Evolutionary conservation across 2,113 vertebrate genomes (phyloP).

Genomic region (Sorex araneus): DNA sequence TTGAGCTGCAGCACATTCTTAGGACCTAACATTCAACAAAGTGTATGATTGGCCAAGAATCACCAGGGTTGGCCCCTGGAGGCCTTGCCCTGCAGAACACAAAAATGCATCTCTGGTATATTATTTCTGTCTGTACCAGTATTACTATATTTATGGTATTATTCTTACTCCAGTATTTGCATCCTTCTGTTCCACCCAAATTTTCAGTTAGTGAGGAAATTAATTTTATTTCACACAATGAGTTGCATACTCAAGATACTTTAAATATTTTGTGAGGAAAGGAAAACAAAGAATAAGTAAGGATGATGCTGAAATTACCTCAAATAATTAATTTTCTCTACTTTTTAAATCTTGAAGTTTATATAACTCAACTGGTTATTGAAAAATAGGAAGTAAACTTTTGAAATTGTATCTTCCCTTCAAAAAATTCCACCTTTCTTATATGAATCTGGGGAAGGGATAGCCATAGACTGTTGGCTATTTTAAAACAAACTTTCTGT

Average conservation of each 20-base stretch:
- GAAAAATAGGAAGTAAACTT: conserved; percentile 49
- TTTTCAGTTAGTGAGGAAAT: conserved; percentile 17
- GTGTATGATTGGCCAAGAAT: no score
- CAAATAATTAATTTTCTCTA: conserved; percentile 37
- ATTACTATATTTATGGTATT: not conserved
- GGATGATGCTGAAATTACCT: conserved; percentile 1
- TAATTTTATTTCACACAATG: not conserved
- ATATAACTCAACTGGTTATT: not conserved
- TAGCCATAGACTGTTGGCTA: not conserved
- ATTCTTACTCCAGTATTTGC: not conserved
- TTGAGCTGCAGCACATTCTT: no score
- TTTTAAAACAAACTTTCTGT: not conserved
- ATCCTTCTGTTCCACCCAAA: not conserved
- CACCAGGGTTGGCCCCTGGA: no score
- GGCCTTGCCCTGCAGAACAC: no score
- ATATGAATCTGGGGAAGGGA: not conserved
- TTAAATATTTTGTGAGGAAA: conserved; percentile 16
- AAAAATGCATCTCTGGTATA: no score
- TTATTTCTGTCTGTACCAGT: not conserved
- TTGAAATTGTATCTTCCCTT: not conserved
- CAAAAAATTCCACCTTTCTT: not conserved
- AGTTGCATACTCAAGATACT: not conserved
- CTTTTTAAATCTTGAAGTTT: conserved; percentile 9
- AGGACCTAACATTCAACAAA: no score
- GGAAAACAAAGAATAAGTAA: conserved; percentile 6